Evolutionary conservation across 2,113 vertebrate genomes (phyloP).

Genomic region (Gambusia affinis): DNA sequence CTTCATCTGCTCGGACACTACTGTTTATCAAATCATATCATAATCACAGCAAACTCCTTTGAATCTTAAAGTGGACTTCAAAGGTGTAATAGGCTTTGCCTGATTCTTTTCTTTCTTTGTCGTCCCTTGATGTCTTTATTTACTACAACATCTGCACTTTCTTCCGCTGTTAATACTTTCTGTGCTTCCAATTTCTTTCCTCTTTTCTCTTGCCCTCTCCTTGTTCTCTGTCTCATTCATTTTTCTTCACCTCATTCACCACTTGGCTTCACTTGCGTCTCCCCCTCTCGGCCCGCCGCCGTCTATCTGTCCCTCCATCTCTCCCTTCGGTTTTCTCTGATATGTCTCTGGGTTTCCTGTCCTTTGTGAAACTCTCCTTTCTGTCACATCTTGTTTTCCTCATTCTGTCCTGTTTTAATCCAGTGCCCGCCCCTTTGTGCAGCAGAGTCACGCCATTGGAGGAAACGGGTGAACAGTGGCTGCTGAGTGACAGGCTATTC

Average conservation of each 20-base stretch:
- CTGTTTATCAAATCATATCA: conserved; percentile 64
- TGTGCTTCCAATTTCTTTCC: conserved; percentile 23
- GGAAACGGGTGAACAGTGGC: conserved; percentile 70
- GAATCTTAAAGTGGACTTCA: conserved; percentile 57
- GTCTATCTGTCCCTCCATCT: conserved; percentile 61
- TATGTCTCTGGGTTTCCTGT: conserved; percentile 74
- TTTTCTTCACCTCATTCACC: conserved; percentile 13
- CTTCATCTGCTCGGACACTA: conserved; percentile 31
- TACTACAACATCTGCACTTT: conserved; percentile 19
- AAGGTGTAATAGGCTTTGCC: conserved; percentile 34
- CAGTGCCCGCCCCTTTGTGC: conserved; percentile 48
- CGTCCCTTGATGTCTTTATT: conserved; percentile 17
- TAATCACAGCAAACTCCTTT: conserved; percentile 40
- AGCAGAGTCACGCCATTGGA: conserved; percentile 76
- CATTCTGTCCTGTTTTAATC: conserved; percentile 75
- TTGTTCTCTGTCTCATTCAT: conserved; percentile 19
- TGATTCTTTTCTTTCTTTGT: conserved; percentile 6
- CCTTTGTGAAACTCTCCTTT: conserved; percentile 71
- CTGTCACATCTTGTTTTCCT: conserved; percentile 79
- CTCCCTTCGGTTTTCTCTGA: conserved; percentile 43
- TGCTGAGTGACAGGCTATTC: conserved; percentile 78
- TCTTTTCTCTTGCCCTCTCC: conserved; percentile 13
- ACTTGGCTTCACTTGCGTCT: conserved; percentile 18
- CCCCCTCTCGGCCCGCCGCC: not conserved
- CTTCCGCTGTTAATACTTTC: conserved; percentile 10